Base-by-base conservation (phyloP, 2,797 vertebrate genomes). In the Leptatherina wallacei region DNA sequence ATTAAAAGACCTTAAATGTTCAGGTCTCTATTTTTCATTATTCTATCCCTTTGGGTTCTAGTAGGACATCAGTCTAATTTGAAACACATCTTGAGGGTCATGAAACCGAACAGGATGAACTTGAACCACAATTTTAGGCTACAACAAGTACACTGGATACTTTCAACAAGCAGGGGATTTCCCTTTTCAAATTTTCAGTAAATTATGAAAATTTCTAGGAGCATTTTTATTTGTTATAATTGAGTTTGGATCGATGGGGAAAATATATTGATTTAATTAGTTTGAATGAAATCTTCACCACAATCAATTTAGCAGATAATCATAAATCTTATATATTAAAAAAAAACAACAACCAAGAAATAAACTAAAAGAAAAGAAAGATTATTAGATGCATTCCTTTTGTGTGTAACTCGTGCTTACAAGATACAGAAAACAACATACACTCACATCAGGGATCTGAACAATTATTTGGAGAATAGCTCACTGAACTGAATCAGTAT, bases 401-500 rank as follows among this genome's bases (percentile, higher is more conserved):
- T 42, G 40, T 42, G 14, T 7, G 42, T 44, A 20, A 20, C 42
- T 20, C 5, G 6, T 20, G 42, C 10, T 44, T 18, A 44, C 6
- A 44, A 6, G 6, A 20, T 1, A 44, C 42, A 20, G 6, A 18
- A 20, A 20, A 44, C 16, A 44, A 20, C 42, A 18, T 44, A 6
- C 42, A 1, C 11, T 12, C 3, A 38, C 11, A 38, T 38, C 36
- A 12, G 8, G 35, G 35, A 27, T 40, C 58, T 24, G 33, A 60
- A 27, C 11, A 59, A 22, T 44, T 22, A 33, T 33, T 56, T 18
- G 27, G 52, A 30, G 52, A 54, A 57, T 13, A 18, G 4, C 49
- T 73, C 2, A 18, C 27, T 63, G 36, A 51, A 59, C 22, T 59
- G 47, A 68, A 65, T 74, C 62, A 74, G 24, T 52, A 66, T 63